A percentile compares a stretch with the other conserved stretches of the same genome.
These are phyloP conservation scores for Andricus quercusramuli DNA, from an alignment of 2,888 invertebrate genomes.

Conservation along the genomic window DNA sequence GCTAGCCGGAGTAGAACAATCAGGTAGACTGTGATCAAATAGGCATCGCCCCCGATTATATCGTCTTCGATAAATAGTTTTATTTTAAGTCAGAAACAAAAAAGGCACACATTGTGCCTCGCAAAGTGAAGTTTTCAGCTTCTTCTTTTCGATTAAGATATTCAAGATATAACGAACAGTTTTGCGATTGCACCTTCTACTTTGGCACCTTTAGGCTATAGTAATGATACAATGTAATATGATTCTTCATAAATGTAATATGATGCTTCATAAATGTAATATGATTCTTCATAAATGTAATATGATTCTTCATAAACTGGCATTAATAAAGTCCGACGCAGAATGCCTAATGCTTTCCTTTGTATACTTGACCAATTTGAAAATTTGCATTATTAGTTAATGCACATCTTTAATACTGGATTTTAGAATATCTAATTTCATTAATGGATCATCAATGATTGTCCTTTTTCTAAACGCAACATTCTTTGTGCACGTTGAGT, in stretches of 20 bases:
- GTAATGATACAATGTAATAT: conserved; percentile 13
- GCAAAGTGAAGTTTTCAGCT: conserved; percentile 9
- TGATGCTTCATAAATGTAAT: conserved; percentile 46
- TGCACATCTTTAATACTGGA: conserved; percentile 47
- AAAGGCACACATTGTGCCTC: conserved; percentile 27
- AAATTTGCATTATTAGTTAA: conserved; percentile 48
- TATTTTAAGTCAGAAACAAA: conserved; percentile 28
- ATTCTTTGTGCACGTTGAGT: conserved; percentile 74
- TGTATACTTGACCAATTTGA: conserved; percentile 39
- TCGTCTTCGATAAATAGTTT: background rate
- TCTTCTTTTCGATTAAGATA: conserved; percentile 7
- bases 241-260: conserved; percentile 34
- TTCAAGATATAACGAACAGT: conserved; percentile 23
- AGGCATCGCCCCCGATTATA: too few relatives aligned
- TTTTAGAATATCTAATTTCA: conserved; percentile 62
- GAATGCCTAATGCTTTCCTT: conserved; percentile 41
- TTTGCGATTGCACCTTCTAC: conserved; percentile 65
- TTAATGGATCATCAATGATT: conserved; percentile 73
- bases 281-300: conserved; percentile 45
- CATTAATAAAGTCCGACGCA: conserved; percentile 46
- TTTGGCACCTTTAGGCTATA: conserved; percentile 67
- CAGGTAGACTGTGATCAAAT: too few relatives aligned
- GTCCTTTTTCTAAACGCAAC: conserved; percentile 77
- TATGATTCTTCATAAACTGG: conserved; percentile 50
- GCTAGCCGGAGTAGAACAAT: too few relatives aligned